Conservation (phyloP, 2,888 invertebrate species). For the Eupithecia insigniata region DNA sequence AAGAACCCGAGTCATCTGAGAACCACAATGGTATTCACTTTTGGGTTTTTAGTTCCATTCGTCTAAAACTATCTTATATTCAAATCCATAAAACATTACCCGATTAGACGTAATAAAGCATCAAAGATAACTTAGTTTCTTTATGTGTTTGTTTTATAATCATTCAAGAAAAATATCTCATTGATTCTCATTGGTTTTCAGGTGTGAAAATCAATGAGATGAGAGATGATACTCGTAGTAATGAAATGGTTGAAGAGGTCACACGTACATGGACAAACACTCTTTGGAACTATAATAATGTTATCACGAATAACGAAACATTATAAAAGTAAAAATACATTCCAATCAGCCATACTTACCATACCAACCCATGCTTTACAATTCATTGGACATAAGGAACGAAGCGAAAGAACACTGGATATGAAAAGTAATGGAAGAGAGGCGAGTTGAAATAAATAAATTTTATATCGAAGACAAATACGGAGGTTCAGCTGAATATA, state of each 20-base stretch:
- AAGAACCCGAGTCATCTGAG: background rate
- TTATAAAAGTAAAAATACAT: background rate
- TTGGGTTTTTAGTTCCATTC: background rate
- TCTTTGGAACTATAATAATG: background rate
- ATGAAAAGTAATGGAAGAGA: background rate
- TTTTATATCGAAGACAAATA: background rate
- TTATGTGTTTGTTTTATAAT: background rate
- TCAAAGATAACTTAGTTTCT: background rate
- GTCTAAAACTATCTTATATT: background rate
- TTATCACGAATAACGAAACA: background rate
- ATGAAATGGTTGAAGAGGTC: background rate
- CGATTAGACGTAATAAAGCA: background rate
- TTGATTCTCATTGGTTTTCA: slow-evolving; percentile 17
- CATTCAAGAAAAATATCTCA: slow-evolving; percentile 5
- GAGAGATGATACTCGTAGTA: slow-evolving; percentile 3
- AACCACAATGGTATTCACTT: background rate
- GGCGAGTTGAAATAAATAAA: background rate
- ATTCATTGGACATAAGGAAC: background rate
- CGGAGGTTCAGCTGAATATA: background rate
- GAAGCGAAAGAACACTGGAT: background rate
- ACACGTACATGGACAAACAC: background rate
- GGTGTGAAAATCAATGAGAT: slow-evolving; percentile 20
- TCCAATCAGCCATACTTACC: background rate
- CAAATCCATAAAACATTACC: background rate
- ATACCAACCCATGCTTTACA: background rate